Evolutionary conservation across 2,888 invertebrate genomes (phyloP).

Genomic region (Thera britannica): DNA sequence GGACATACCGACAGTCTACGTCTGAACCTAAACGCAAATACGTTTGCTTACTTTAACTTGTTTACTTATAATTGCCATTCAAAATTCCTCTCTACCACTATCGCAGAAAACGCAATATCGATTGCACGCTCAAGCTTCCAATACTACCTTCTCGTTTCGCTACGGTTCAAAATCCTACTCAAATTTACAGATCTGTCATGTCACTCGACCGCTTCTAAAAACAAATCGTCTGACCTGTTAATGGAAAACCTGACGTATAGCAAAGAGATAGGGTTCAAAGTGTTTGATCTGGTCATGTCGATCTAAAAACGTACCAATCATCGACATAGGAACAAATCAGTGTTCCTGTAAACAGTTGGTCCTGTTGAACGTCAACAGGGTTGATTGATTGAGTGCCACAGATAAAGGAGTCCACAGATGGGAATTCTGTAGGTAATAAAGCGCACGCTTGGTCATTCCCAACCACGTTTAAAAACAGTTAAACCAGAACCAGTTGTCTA

Average conservation of each 20-base stretch:
- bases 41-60: conserved; percentile 3
- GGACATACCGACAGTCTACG: conserved; percentile 1
- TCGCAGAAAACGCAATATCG: conserved; percentile 6
- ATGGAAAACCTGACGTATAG: conserved; percentile 1
- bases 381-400: conserved; percentile 56
- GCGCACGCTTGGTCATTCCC: too few relatives aligned
- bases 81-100: conserved; percentile 19
- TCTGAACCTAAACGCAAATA: conserved; percentile 14
- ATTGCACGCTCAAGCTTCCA: neutral
- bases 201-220: conserved; percentile 17
- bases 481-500: too few relatives aligned
- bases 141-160: conserved; percentile 1
- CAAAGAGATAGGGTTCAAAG: neutral
- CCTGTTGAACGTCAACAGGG: conserved; percentile 45
- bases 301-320: conserved; percentile 41
- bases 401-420: conserved; percentile 27
- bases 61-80: conserved; percentile 16
- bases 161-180: conserved; percentile 19
- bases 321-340: conserved; percentile 42
- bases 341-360: conserved; percentile 44
- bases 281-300: neutral
- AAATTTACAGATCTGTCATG: conserved; percentile 1
- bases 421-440: neutral
- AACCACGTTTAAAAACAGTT: too few relatives aligned
- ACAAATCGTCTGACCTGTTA: neutral